Evolutionary conservation across 35 echinoderm and acorn worm species (phyloP).

Genomic region (Ptychodera flava): DNA sequence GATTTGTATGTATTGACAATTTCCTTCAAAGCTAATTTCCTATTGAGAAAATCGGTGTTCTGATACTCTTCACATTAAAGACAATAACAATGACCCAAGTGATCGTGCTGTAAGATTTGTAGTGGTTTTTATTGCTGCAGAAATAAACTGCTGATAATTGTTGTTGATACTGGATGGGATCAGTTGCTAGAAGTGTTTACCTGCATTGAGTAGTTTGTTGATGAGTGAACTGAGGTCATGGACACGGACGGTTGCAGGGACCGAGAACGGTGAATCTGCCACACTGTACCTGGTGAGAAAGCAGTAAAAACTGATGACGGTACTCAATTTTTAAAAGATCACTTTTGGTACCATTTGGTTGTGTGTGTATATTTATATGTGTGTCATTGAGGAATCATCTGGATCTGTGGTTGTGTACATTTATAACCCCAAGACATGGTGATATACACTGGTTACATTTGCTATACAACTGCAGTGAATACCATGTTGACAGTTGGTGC

Average conservation of each 20-base stretch:
- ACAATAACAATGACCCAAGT: no score
- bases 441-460: background rate
- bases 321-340: background rate
- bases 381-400: background rate
- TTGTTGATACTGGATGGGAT: no score
- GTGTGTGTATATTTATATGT: background rate
- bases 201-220: conserved; percentile 85
- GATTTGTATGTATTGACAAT: no score
- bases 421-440: background rate
- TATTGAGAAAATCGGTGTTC: no score
- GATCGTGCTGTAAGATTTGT: no score
- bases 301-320: background rate
- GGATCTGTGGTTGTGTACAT: no score
- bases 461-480: background rate
- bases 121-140: no score
- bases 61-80: no score
- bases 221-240: conserved; percentile 87
- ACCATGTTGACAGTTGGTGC: no score
- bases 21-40: no score
- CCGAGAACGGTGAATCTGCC: conserved; percentile 79
- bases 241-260: conserved; percentile 69
- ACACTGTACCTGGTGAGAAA: conserved; percentile 65
- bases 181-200: no score
- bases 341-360: background rate
- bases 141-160: no score